Percentiles rank a stretch among this genome's conserved stretches.
Evolutionary conservation across 2,888 invertebrate species (phyloP).

Genomic region (Caenorhabditis imperialis): DNA sequence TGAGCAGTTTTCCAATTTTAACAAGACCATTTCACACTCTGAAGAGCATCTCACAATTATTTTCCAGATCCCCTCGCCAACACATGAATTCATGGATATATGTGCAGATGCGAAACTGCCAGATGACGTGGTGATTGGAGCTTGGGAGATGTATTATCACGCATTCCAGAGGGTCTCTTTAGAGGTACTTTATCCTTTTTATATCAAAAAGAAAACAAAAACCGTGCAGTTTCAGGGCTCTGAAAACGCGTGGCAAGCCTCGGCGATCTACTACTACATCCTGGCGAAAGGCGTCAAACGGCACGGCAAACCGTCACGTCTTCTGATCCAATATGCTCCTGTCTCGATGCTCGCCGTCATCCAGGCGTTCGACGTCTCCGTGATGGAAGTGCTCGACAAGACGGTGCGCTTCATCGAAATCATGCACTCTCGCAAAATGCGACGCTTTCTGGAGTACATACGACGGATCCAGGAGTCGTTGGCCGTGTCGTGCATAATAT

Average conservation of each 20-base stretch:
- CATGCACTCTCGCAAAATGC: conserved; percentile 38
- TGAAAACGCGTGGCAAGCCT: conserved; percentile 29
- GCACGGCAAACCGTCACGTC: conserved; percentile 25
- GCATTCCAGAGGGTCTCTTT: conserved; percentile 40
- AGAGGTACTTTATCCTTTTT: conserved; percentile 35
- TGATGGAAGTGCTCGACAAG: conserved; percentile 57
- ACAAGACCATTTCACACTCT: too few species aligned
- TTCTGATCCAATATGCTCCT: conserved; percentile 20
- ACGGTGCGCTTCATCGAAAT: conserved; percentile 53
- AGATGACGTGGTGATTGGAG: conserved; percentile 2
- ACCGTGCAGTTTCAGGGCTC: conserved; percentile 29
- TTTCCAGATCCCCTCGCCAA: conserved; percentile 32
- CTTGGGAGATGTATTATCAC: conserved; percentile 48
- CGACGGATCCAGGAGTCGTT: conserved; percentile 80
- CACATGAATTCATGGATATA: conserved; percentile 4
- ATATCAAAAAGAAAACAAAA: conserved; percentile 2
- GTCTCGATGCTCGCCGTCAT: conserved; percentile 17
- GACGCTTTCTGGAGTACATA: conserved; percentile 34
- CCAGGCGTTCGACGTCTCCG: conserved; percentile 23
- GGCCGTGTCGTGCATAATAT: conserved; percentile 92
- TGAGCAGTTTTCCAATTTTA: neutral
- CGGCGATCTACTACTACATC: conserved; percentile 42
- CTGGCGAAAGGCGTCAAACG: conserved; percentile 35
- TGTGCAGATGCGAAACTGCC: conserved; percentile 17
- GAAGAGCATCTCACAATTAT: too few species aligned